These are phyloP conservation scores for Pungitius pungitius DNA, from an alignment of 2,113 vertebrate species.

Conservation along the genomic window DNA sequence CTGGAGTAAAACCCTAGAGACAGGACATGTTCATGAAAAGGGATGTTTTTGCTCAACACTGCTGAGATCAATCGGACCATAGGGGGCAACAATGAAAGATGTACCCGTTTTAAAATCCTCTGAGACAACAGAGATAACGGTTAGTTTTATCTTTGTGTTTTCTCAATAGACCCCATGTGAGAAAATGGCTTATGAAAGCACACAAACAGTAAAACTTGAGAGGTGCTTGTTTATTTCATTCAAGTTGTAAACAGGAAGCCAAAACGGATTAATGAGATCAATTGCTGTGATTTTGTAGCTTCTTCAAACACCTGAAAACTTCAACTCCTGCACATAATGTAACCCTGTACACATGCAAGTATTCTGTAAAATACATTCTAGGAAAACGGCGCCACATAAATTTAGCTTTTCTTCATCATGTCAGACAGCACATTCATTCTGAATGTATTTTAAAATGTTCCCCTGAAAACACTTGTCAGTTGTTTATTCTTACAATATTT, in stretches of 20 bases:
- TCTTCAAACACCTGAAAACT: not conserved
- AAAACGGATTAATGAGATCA: constrained; percentile 13
- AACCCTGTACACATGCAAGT: not conserved
- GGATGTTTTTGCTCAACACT: constrained; percentile 11
- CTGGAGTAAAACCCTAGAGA: not conserved
- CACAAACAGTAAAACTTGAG: constrained; percentile 34
- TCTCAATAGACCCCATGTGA: constrained; percentile 29
- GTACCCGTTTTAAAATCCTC: constrained; percentile 9
- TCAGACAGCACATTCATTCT: not conserved
- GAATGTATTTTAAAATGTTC: constrained; percentile 2
- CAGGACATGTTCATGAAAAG: constrained; percentile 1
- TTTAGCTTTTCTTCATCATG: not conserved
- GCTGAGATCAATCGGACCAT: constrained; percentile 22
- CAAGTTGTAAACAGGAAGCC: constrained; percentile 24
- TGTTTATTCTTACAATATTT: not conserved
- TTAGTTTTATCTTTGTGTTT: not conserved
- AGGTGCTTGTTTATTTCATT: constrained; percentile 48
- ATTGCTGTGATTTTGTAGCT: not conserved
- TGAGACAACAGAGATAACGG: constrained; percentile 12
- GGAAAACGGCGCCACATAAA: not conserved
- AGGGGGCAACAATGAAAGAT: constrained; percentile 36
- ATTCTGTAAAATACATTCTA: not conserved
- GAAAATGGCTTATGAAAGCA: constrained; percentile 40
- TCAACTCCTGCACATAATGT: not conserved
- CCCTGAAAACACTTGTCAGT: not conserved